A percentile compares a stretch with the other conserved stretches of the same genome.
Evolutionary conservation across 2,888 invertebrate genomes (phyloP).

Genomic region (Pegoplata infirma): DNA sequence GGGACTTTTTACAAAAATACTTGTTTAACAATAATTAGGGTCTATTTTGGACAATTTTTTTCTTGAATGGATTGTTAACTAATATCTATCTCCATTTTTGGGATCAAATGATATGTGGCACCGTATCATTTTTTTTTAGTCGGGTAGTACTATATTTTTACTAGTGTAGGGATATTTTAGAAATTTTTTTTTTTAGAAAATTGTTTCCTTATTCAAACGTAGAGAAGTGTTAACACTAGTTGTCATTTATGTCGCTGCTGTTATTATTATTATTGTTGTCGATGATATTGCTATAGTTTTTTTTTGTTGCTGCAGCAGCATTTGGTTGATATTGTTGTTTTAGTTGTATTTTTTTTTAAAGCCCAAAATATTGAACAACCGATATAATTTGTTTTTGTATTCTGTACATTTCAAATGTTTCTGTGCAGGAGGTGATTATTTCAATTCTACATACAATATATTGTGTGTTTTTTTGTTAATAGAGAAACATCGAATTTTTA

Average conservation of each 20-base stretch:
- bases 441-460: not conserved
- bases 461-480: not conserved
- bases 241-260: constrained; percentile 6
- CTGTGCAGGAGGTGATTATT: constrained; percentile 61
- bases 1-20: no score
- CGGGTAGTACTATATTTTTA: no score
- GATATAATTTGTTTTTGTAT: constrained; percentile 9
- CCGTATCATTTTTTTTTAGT: no score
- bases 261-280: not conserved
- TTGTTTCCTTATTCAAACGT: not conserved
- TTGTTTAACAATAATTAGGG: no score
- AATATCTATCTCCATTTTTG: no score
- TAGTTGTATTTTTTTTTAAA: constrained; percentile 15
- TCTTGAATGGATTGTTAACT: no score
- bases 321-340: not conserved
- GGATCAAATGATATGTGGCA: no score
- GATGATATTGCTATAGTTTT: not conserved
- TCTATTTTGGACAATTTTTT: no score
- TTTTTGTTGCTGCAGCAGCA: not conserved
- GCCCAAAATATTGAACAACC: constrained; percentile 45
- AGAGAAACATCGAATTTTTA: not conserved
- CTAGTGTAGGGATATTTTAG: no score
- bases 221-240: not conserved
- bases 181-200: no score
- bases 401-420: constrained; percentile 28